Base-by-base conservation (phyloP, 1,140 invertebrate species). In the Bombus cullumanus region DNA sequence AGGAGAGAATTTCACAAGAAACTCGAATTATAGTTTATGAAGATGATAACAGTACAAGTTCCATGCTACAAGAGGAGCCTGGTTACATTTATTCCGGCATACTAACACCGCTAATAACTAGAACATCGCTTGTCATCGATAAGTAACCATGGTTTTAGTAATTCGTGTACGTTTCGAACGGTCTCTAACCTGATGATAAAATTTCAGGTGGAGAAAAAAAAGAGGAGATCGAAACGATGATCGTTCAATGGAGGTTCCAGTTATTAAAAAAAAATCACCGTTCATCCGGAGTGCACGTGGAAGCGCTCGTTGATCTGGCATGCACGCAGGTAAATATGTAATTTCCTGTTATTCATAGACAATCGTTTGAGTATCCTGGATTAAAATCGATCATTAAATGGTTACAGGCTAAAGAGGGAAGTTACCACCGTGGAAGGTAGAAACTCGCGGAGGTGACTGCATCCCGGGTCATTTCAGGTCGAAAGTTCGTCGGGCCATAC, bases 401-500 rank as follows among this genome's bases (percentile, higher is more conserved):
- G 66, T 76, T 62, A 39, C 47, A 18, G 43, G 85, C 3, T 15
- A 59, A 68, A 57, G 47, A 39, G 66, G 85, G 10, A 43, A 25
- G 73, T 34, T 31, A 34, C n/a, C 41, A 37, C 59, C 47, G 64
- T 18, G 53, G 28, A 85, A 79, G 85, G 69, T 82, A 78, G 75
- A 81, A 87, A 74, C 73, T 69, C 87, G 31, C 41, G 47, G 78
- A 81, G 86, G 77, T 72, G 83, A 83, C 88, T 90, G 76, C 76
- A 83, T 90, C 80, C 82, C 79, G 37, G 89, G 89, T 90, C 89
- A 90, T 86, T 88, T 90, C 89, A 87, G 89, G 89, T 90, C 89
- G 90, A 88, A 89, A 89, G 88, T 91, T 89, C 90, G 90, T 80
- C 90, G 82, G 90, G 86, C 78, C 85, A 90, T 90, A 41, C 47